Evolutionary conservation across 1,140 invertebrate genomes (phyloP), one percentile per base, ranked within the genome.

Genomic region (Pogonomyrmex californicus): DNA sequence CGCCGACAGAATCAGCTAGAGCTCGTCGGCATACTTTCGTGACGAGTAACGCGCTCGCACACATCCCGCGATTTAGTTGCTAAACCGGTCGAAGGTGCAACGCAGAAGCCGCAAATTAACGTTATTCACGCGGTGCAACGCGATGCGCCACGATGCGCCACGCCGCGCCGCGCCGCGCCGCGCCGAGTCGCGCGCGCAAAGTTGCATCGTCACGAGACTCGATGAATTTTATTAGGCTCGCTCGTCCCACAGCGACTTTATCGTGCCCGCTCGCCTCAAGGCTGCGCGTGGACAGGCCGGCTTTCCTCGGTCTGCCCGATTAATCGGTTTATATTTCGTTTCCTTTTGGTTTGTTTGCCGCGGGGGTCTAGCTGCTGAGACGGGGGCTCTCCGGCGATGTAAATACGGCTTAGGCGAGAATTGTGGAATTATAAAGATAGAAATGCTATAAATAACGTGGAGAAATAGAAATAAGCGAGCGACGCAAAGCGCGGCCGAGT

Each of bases 201-300:
- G 78, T 70, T 81, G 78, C 78, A 81, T 58, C 78, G 78, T 81
- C 78, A 81, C 65, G 78, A 58, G 78, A 70, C 78, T 81, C 78
- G 63, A 81, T 81, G 60, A 77, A 77, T 85, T 77, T 85, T 85
- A 85, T 85, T 85, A 76, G 70, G 70, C 71, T 85, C 56, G 81
- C 76, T 76, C 81, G 71, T 85, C 70, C 41, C 71, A 75, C 71
- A 41, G 82, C 58, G 75, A 85, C 82, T 77, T 75, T 85, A 85
- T 85, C 82, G 58, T 49, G 17, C 58, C 33, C 33, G 38, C 49
- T 54, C 71, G 47, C 58, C 60, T 76, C 82, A 77, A 85, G 73
- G 70, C 71, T 85, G 60, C 56, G 36, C 70, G 81, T 85, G 62
- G 81, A 85, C 71, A 71, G 49, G n/a, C n/a, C 65, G 77, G 49